Percentiles rank a stretch among this genome's conserved stretches.
Conservation (phyloP, 37 sponge, comb jelly and placozoan species). For the Theonella swinhoei region DNA sequence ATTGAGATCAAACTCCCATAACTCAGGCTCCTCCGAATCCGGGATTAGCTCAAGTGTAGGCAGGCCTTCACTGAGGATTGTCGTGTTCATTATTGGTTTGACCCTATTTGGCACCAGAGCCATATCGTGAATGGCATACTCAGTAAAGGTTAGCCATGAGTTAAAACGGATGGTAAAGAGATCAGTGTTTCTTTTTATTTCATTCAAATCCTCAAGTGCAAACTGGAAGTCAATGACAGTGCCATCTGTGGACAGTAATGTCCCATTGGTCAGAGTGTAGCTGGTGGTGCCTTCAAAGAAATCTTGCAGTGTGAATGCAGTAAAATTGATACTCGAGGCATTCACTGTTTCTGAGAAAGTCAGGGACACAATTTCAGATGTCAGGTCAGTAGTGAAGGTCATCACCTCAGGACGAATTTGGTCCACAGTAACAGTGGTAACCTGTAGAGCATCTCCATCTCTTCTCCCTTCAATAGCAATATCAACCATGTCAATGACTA, state of each 20-base stretch:
- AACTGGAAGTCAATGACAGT: constrained; percentile 72
- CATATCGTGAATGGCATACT: constrained; percentile 84
- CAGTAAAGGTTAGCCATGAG: constrained; percentile 83
- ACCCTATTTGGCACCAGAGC: constrained; percentile 81
- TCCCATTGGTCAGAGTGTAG: constrained; percentile 82
- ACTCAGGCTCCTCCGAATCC: constrained; percentile 65
- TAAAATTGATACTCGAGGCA: constrained; percentile 72
- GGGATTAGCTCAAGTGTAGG: constrained; percentile 65
- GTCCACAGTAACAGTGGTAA: constrained; percentile 53
- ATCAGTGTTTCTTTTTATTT: constrained; percentile 81
- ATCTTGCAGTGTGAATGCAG: constrained; percentile 91
- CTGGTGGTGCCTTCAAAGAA: constrained; percentile 77
- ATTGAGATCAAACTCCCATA: constrained; percentile 84
- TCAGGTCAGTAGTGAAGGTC: constrained; percentile 72
- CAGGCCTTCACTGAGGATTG: constrained; percentile 55
- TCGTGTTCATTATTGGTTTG: constrained; percentile 43
- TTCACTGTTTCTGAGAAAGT: constrained; percentile 93
- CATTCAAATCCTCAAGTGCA: constrained; percentile 82
- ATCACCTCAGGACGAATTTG: constrained; percentile 72
- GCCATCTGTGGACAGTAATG: constrained; percentile 48
- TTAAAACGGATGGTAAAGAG: constrained; percentile 72
- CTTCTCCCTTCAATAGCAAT: constrained; percentile 56
- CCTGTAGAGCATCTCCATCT: constrained; percentile 52
- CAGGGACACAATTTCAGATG: constrained; percentile 65
- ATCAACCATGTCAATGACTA: constrained; percentile 76